Percentiles rank a stretch among this genome's conserved stretches.
phyloP scores from a whole-genome alignment of 2,888 invertebrate genomes.

The Panzeria rudis region DNA sequence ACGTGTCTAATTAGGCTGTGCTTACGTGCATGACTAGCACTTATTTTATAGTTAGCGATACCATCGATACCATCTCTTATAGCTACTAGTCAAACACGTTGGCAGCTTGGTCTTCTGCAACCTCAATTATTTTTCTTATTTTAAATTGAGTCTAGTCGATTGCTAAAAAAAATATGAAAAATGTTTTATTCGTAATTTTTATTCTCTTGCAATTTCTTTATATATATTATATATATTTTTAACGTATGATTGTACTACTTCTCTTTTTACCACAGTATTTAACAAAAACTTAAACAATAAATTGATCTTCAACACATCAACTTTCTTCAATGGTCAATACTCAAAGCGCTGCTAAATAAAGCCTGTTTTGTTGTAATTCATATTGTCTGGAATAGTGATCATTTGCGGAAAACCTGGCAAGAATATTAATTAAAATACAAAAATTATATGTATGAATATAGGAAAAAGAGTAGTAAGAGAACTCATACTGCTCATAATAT shows the following conservation, averaged over 20 bases:
- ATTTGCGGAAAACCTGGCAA: constrained; percentile 13
- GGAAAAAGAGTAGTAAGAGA: not conserved
- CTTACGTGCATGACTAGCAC: too few species aligned
- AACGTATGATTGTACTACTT: not conserved
- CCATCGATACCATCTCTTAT: too few species aligned
- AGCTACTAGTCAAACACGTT: not conserved
- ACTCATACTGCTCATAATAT: not conserved
- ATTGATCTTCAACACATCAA: not conserved
- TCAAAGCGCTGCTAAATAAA: not conserved
- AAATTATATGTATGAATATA: constrained; percentile 27
- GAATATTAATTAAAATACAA: constrained; percentile 43
- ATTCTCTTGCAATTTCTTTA: not conserved
- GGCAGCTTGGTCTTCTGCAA: not conserved
- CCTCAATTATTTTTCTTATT: too few species aligned
- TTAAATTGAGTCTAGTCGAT: too few species aligned
- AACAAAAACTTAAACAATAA: constrained; percentile 1
- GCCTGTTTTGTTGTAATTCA: constrained; percentile 31
- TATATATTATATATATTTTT: not conserved
- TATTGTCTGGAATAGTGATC: not conserved
- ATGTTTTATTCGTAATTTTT: not conserved
- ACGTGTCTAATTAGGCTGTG: too few species aligned
- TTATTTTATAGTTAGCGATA: too few species aligned
- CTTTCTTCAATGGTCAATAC: constrained; percentile 39
- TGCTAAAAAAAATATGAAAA: too few species aligned
- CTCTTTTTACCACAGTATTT: not conserved